Evolutionary conservation across 2,797 vertebrate species (phyloP), one percentile per base, ranked within the genome.

Genomic region (Philypnodon macrostomus): DNA sequence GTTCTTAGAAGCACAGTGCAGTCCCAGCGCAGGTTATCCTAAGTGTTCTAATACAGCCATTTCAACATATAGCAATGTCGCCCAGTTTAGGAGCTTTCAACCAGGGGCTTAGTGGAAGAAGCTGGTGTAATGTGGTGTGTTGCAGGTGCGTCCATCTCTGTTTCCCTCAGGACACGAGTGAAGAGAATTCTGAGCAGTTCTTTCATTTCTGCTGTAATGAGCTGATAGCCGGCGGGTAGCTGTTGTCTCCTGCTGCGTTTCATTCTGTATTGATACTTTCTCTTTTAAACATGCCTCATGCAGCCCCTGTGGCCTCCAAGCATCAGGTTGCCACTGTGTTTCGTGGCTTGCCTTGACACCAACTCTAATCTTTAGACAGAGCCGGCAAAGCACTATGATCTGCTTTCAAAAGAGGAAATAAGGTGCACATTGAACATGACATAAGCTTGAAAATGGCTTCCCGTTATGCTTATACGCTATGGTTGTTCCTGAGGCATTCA

Each of bases 201-300:
- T 77, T 76, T 85, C 68, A 79, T 77, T 80, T 75, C 47, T 31
- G 59, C 45, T 58, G 67, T 85, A 87, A 89, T 87, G 80, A 88
- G 83, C 67, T 42, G 53, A 63, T 82, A 71, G 80, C 81, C 67
- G 34, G 60, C 60, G 70, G 82, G 63, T 79, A 84, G 83, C 80
- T 67, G 62, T 72, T 78, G 81, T 63, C 66, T 70, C 81, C 82
- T 18, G 78, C 85, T 84, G 85, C 33, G 77, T 58, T 58, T 63
- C 60, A 53, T 70, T 84, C 73, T 67, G 58, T 71, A 77, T 73
- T 69, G 63, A 85, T 73, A 77, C 74, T 79, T 73, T 81, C 72
- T 58, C 58, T 80, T 80, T 84, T 73, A 81, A 80, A 74, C 70
- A 63, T 53, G 65, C 55, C 70, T 70, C 73, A 60, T 66, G 67